These are phyloP conservation scores for Chloroceryle aenea DNA, from an alignment of 2,113 vertebrate species.

Conservation along the genomic window DNA sequence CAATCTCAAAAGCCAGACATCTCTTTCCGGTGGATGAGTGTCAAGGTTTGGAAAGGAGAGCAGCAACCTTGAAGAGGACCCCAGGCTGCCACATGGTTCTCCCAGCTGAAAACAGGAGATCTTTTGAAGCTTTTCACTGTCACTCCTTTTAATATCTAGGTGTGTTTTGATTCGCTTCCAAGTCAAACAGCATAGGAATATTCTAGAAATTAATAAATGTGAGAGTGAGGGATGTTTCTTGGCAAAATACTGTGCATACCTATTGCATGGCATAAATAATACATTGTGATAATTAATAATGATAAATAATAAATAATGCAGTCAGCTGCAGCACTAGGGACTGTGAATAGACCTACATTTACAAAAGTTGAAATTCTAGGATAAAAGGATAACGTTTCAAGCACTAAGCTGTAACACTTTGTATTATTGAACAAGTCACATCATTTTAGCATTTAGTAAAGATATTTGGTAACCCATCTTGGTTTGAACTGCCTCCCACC, in stretches of 20 bases:
- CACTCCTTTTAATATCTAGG: background rate
- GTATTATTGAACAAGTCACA: background rate
- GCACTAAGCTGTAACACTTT: background rate
- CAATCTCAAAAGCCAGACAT: background rate
- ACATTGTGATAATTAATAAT: constrained; percentile 71
- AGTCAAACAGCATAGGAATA: constrained; percentile 34
- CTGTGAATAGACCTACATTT: constrained; percentile 32
- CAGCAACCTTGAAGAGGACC: background rate
- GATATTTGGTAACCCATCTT: background rate
- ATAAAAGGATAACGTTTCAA: background rate
- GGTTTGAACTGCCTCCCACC: background rate
- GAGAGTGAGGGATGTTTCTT: constrained; percentile 36
- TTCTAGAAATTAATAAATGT: constrained; percentile 52
- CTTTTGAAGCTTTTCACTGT: background rate
- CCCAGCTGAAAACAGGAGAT: background rate
- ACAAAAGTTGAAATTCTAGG: constrained; percentile 25
- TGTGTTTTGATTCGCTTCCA: constrained; percentile 32
- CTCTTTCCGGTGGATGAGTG: background rate
- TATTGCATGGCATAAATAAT: constrained; percentile 67
- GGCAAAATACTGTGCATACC: constrained; percentile 51
- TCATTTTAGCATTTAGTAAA: background rate
- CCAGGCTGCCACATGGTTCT: background rate
- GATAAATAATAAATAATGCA: constrained; percentile 73
- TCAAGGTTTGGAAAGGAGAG: background rate
- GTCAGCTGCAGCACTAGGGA: constrained; percentile 27